Evolutionary conservation across 2,888 invertebrate species (phyloP).

Genomic region (Arge pagana): DNA sequence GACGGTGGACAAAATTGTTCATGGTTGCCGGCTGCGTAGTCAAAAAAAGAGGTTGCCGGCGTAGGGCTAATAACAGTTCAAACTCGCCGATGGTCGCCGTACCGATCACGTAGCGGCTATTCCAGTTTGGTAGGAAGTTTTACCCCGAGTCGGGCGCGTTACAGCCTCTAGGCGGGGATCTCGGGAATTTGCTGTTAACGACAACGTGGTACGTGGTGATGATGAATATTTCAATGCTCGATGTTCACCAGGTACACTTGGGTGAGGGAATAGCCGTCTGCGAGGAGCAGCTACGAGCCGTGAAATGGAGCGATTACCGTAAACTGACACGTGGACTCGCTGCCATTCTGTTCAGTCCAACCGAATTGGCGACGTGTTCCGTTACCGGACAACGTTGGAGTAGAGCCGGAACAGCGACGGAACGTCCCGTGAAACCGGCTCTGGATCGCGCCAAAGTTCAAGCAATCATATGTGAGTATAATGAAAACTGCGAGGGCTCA

Average conservation of each 20-base stretch:
- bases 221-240: too few relatives aligned
- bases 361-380: constrained; percentile 75
- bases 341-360: constrained; percentile 75
- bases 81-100: too few relatives aligned
- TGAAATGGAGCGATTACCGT: constrained; percentile 76
- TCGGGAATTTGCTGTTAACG: too few relatives aligned
- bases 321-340: constrained; percentile 75
- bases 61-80: too few relatives aligned
- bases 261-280: constrained; percentile 76
- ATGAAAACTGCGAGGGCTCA: too few relatives aligned
- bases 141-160: not conserved
- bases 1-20: too few relatives aligned
- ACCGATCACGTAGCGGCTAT: too few relatives aligned
- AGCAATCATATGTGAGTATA: constrained; percentile 70
- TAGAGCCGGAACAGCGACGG: constrained; percentile 70
- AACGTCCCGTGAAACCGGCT: constrained; percentile 76
- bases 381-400: constrained; percentile 79
- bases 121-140: not conserved
- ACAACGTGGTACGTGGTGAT: too few relatives aligned
- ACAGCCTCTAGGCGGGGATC: too few relatives aligned
- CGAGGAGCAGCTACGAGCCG: constrained; percentile 71
- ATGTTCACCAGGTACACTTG: constrained; percentile 73
- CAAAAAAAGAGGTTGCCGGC: too few relatives aligned
- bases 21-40: too few relatives aligned
- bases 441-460: constrained; percentile 74